Evolutionary conservation across 2,797 vertebrate genomes (phyloP), one percentile per base, ranked within the genome.

Genomic region (Danio tinwini): DNA sequence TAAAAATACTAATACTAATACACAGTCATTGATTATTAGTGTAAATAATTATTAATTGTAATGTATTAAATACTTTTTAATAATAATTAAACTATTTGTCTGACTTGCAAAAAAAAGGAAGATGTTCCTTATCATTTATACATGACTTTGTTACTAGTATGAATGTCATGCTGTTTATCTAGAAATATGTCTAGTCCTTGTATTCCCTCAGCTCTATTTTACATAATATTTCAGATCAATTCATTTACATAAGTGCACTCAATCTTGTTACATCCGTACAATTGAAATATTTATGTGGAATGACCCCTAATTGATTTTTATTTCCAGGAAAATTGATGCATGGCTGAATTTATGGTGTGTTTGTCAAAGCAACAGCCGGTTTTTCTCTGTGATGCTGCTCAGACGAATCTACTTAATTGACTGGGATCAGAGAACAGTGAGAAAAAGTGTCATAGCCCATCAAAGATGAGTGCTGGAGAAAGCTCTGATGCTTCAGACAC

Each of bases 401-500:
- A 65, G 68, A 82, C 49, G 63, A 67, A 81, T 79, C 77, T 69
- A 78, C 21, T 71, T 50, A 69, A 75, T 82, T 79, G 81, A 52
- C 71, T 61, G 72, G 73, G 82, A 82, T 85, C 86, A 93, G 86
- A 85, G 89, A 78, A 83, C 75, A 84, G 90, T 88, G 84, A 82
- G 79, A 83, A 86, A 88, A 85, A 65, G 87, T 84, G 85, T 88
- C 88, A 85, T 85, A 78, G 85, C 85, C 85, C 92, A 87, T 90
- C 86, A 91, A 90, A 91, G 85, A 89, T 49, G 80, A 92, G 92
- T 91, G 91, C 93, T 92, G 91, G 95, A 95, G 94, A 92, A 88
- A 91, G 91, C 92, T 91, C 92, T 95, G 95, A 95, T 94, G 92
- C 94, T 92, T 92, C 83, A 94, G 93, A 93, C 91, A 93, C 91